Evolutionary conservation across 2,113 vertebrate genomes (phyloP).

Genomic region (Oostethus manadensis): DNA sequence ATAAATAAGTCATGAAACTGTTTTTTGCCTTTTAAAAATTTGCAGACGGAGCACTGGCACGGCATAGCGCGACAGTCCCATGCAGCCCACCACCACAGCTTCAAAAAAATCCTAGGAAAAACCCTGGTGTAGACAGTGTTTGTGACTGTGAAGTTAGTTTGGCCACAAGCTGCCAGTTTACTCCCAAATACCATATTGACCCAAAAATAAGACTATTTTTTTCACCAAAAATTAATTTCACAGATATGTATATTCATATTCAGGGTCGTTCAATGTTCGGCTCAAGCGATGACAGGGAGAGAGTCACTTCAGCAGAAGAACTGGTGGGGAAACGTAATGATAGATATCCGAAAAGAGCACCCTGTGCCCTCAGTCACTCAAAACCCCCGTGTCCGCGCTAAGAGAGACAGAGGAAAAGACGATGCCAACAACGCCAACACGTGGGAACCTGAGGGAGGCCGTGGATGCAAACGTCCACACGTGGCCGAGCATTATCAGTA

Average conservation of each 20-base stretch:
- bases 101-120: too few relatives aligned
- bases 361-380: constrained; percentile 50
- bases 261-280: too few relatives aligned
- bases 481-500: not conserved
- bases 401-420: constrained; percentile 33
- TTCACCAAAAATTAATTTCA: not conserved
- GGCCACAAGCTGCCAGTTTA: too few relatives aligned
- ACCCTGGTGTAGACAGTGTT: too few relatives aligned
- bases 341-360: constrained; percentile 22
- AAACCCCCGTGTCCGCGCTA: constrained; percentile 45
- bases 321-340: not conserved
- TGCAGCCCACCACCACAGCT: too few relatives aligned
- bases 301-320: not conserved
- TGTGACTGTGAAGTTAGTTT: too few relatives aligned
- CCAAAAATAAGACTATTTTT: not conserved
- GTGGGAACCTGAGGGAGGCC: constrained; percentile 25
- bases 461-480: not conserved
- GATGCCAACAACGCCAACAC: constrained; percentile 34
- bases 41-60: too few relatives aligned
- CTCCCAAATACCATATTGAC: too few relatives aligned
- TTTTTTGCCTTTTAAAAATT: too few relatives aligned
- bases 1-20: too few relatives aligned
- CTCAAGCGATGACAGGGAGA: not conserved
- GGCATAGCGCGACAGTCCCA: too few relatives aligned
- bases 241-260: too few relatives aligned